phyloP scores from a whole-genome alignment of 2,888 invertebrate genomes.

The Hemicrepidius hirtus region DNA sequence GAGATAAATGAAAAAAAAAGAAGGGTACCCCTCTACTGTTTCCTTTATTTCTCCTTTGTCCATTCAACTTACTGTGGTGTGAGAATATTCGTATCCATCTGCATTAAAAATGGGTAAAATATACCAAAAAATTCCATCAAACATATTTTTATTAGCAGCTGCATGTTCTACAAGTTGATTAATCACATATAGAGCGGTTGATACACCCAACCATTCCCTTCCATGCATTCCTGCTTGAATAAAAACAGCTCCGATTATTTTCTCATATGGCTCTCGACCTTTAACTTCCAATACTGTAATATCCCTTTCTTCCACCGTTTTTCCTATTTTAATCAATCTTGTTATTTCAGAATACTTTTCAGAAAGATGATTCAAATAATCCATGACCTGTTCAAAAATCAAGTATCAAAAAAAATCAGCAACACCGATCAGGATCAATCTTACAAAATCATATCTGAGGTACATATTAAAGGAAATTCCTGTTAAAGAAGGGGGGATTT shows the following conservation, averaged over 20 bases:
- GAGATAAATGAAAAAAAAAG: no score
- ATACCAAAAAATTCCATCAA: conserved; percentile 30
- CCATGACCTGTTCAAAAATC: conserved; percentile 1
- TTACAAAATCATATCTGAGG: conserved; percentile 8
- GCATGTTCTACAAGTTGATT: conserved; percentile 29
- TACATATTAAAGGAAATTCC: conserved; percentile 8
- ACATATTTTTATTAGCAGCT: conserved; percentile 7
- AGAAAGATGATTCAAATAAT: not conserved
- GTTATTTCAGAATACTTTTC: conserved; percentile 34
- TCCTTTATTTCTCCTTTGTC: no score
- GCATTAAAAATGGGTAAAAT: conserved; percentile 44
- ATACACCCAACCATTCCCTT: conserved; percentile 40
- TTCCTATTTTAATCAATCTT: conserved; percentile 32
- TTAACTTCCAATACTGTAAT: conserved; percentile 29
- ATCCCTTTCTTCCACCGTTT: not conserved
- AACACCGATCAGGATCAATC: not conserved
- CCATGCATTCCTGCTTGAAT: conserved; percentile 45
- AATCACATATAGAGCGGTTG: conserved; percentile 25
- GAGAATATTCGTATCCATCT: conserved; percentile 39
- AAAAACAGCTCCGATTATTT: conserved; percentile 24
- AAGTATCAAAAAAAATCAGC: not conserved
- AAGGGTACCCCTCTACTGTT: no score
- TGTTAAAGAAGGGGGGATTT: not conserved
- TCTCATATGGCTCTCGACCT: conserved; percentile 22
- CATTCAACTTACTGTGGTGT: not conserved